phyloP scores from a whole-genome alignment of 1,140 invertebrate species.

The Tetramorium alpestre region DNA sequence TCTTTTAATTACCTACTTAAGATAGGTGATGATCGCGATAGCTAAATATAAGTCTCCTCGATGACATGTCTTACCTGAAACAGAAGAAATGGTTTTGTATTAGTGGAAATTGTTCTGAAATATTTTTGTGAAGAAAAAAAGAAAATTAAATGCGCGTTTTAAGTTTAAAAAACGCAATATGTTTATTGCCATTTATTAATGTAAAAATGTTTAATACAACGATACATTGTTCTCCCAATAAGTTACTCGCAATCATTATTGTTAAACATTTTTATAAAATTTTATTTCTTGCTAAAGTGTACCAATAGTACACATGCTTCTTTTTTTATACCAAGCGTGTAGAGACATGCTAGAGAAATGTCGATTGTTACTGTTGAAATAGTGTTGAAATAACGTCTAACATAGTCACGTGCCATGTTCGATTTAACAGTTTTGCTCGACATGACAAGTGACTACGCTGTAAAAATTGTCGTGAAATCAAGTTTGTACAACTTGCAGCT shows the following conservation, averaged over 20 bases:
- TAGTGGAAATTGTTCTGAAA: conserved; percentile 4
- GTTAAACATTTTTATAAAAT: conserved; percentile 15
- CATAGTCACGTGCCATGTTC: background rate
- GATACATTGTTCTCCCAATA: background rate
- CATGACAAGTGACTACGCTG: background rate
- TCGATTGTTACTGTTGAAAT: conserved; percentile 2
- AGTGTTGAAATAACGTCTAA: background rate
- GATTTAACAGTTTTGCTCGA: conserved; percentile 18
- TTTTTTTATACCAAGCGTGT: background rate
- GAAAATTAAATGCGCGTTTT: background rate
- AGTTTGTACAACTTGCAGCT: background rate
- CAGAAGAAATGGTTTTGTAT: conserved; percentile 15
- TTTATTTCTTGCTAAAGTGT: background rate
- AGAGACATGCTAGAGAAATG: background rate
- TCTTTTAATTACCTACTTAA: conserved; percentile 69
- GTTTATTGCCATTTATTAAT: conserved; percentile 18
- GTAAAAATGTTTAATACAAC: background rate
- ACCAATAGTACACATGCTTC: background rate
- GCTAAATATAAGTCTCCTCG: background rate
- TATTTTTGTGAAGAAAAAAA: background rate
- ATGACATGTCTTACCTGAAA: conserved; percentile 40
- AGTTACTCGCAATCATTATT: conserved; percentile 1
- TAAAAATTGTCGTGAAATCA: conserved; percentile 9
- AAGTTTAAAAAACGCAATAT: background rate
- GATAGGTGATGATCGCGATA: background rate